Evolutionary conservation across 2,797 vertebrate species (phyloP).

Genomic region (Ibycter americanus): DNA sequence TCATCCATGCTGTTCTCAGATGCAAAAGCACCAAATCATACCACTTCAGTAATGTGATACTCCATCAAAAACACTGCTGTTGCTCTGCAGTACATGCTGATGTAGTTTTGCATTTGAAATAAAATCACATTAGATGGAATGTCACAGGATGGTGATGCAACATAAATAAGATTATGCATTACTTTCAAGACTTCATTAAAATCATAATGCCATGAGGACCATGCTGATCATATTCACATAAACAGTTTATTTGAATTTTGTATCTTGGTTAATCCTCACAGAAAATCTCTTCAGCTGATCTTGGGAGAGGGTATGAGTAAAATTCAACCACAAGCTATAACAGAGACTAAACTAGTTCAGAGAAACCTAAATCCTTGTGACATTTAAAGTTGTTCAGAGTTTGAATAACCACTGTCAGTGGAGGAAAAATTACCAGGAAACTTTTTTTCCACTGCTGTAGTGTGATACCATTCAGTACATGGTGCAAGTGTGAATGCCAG

Average conservation of each 20-base stretch:
- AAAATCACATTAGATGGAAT: not conserved
- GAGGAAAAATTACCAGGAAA: not conserved
- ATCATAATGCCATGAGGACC: not conserved
- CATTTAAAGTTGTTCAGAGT: not conserved
- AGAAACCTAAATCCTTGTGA: not conserved
- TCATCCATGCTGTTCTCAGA: not conserved
- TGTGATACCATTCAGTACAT: not conserved
- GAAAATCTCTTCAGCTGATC: not conserved
- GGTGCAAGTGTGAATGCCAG: not conserved
- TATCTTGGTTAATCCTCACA: not conserved
- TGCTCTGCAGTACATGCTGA: not conserved
- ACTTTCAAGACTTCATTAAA: not conserved
- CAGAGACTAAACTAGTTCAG: not conserved
- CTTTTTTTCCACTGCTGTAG: not conserved
- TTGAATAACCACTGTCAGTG: not conserved
- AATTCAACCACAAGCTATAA: not conserved
- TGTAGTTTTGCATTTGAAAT: not conserved
- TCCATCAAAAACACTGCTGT: not conserved
- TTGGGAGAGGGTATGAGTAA: not conserved
- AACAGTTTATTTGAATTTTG: not conserved
- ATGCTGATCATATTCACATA: not conserved
- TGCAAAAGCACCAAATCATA: not conserved
- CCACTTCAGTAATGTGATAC: not conserved
- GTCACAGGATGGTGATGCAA: not conserved
- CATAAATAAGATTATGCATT: not conserved